Percentiles rank a stretch among this genome's conserved stretches.
These are phyloP conservation scores for Turdus rufiventris DNA, from an alignment of 2,113 vertebrate species.

Conservation along the genomic window DNA sequence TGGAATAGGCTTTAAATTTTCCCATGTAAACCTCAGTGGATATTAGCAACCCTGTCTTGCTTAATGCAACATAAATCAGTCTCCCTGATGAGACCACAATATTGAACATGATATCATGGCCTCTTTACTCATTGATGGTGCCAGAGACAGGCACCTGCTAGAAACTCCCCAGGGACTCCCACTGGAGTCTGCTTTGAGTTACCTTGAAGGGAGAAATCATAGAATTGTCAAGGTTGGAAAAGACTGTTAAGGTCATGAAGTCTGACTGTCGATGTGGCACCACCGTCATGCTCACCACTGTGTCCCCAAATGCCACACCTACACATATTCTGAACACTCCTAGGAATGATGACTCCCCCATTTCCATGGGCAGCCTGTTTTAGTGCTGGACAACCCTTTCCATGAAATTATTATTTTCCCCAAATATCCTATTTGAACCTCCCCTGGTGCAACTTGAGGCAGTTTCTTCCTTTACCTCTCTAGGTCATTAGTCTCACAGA, in stretches of 20 bases:
- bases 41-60: conserved; percentile 2
- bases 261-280: fast-evolving
- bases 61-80: conserved; percentile 33
- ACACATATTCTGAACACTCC: not conserved
- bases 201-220: not conserved
- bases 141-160: not conserved
- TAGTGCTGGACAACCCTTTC: not conserved
- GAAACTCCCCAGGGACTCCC: not conserved
- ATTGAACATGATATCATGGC: not conserved
- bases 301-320: not conserved
- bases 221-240: not conserved
- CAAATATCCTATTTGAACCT: not conserved
- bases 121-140: not conserved
- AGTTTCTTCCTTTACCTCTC: not conserved
- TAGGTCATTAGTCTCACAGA: not conserved
- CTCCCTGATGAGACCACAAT: not conserved
- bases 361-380: not conserved
- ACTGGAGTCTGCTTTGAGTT: not conserved
- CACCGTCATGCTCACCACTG: not conserved
- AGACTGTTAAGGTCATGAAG: not conserved
- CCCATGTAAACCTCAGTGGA: conserved; percentile 47
- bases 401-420: not conserved
- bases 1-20: conserved; percentile 61
- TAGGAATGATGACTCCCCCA: not conserved
- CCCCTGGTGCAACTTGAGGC: not conserved